Conservation (phyloP, 2,888 invertebrate species). For the Germaria angustata region DNA sequence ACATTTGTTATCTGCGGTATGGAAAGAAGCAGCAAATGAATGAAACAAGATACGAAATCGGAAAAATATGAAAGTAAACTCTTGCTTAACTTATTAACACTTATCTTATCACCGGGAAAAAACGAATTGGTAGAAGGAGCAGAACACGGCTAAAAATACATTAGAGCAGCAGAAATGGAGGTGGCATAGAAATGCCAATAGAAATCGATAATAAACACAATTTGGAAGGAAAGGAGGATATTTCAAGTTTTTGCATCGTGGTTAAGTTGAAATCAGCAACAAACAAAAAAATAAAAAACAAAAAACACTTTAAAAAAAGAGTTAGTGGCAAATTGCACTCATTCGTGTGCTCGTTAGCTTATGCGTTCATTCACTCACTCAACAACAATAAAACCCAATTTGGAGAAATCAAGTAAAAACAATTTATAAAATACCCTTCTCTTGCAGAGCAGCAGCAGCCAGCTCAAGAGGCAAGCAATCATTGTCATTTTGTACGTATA, state of each 20-base stretch:
- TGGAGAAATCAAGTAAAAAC: conserved; percentile 33
- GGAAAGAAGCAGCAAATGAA: neutral
- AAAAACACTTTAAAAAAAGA: conserved; percentile 25
- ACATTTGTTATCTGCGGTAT: conserved; percentile 57
- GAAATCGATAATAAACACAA: conserved; percentile 58
- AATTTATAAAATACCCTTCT: conserved; percentile 1
- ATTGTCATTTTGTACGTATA: conserved; percentile 4
- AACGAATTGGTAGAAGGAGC: neutral
- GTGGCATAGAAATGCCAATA: conserved; percentile 34
- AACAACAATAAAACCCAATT: conserved; percentile 54
- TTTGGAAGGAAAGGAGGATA: conserved; percentile 8
- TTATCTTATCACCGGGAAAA: conserved; percentile 28
- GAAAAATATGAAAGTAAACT: conserved; percentile 22
- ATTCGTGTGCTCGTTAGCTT: conserved; percentile 13
- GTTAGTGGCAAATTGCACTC: conserved; percentile 39
- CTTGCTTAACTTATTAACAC: conserved; percentile 65
- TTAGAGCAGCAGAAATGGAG: neutral
- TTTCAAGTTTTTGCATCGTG: conserved; percentile 40
- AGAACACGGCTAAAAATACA: neutral
- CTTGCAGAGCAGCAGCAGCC: conserved; percentile 13
- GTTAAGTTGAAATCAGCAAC: conserved; percentile 42
- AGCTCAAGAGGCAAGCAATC: conserved; percentile 12
- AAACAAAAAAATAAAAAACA: conserved; percentile 10
- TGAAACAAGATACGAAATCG: neutral
- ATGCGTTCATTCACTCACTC: conserved; percentile 24